Evolutionary conservation across 2,797 vertebrate species (phyloP).

Genomic region (Salarias fasciatus): DNA sequence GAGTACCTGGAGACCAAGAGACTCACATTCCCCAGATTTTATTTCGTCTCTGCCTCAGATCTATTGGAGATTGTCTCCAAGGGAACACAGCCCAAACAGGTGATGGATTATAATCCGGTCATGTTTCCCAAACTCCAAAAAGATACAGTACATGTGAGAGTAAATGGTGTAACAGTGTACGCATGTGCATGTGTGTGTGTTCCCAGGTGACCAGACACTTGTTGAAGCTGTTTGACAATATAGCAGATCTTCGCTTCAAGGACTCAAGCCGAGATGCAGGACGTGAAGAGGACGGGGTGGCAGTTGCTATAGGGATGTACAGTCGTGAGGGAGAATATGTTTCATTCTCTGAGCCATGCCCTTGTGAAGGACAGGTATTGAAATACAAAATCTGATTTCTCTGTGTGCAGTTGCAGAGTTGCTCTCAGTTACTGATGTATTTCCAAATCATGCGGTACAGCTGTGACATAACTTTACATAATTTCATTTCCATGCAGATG

Average conservation of each 20-base stretch:
- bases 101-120: constrained; percentile 23
- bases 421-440: no score
- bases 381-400: constrained; percentile 9
- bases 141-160: background rate
- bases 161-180: background rate
- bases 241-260: constrained; percentile 84
- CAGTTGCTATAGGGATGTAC: constrained; percentile 81
- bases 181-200: constrained; percentile 7
- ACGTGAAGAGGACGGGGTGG: constrained; percentile 42
- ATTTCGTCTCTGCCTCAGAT: constrained; percentile 84
- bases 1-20: constrained; percentile 84
- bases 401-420: background rate
- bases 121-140: background rate
- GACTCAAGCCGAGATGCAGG: constrained; percentile 54
- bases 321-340: constrained; percentile 84
- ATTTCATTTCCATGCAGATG: no score
- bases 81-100: constrained; percentile 81
- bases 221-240: constrained; percentile 84
- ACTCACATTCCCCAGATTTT: constrained; percentile 81
- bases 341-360: constrained; percentile 76
- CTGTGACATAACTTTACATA: no score
- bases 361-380: constrained; percentile 80
- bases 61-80: constrained; percentile 87
- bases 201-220: constrained; percentile 83
- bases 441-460: no score